A percentile compares a stretch with the other conserved stretches of the same genome.
These are phyloP conservation scores for Crypturellus undulatus DNA, from an alignment of 2,113 vertebrate species.

Conservation along the genomic window DNA sequence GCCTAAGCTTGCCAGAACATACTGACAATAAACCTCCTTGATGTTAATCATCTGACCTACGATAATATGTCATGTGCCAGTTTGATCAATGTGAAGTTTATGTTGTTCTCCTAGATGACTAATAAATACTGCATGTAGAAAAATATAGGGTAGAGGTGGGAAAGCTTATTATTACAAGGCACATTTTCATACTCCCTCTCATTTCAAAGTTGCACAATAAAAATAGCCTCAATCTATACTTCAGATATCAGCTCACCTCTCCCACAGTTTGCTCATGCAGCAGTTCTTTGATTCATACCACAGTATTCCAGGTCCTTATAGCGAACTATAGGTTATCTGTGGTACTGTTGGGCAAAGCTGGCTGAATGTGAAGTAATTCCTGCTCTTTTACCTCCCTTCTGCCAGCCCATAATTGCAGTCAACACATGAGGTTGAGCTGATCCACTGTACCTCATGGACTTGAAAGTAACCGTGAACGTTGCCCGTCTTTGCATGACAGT, in stretches of 20 bases:
- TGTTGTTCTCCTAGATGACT: background rate
- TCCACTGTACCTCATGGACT: background rate
- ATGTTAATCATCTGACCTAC: background rate
- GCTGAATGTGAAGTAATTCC: background rate
- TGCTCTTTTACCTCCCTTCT: background rate
- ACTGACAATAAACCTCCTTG: background rate
- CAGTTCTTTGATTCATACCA: background rate
- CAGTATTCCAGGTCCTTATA: background rate
- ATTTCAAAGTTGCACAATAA: background rate
- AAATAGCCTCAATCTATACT: background rate
- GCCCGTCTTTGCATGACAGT: background rate
- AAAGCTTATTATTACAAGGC: background rate
- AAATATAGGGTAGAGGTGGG: background rate
- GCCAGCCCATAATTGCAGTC: background rate
- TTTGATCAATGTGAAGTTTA: background rate
- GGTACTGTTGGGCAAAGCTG: background rate
- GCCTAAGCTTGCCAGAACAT: constrained; percentile 4
- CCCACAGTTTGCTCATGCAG: background rate
- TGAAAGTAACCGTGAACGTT: background rate
- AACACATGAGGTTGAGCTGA: background rate
- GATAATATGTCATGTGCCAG: background rate
- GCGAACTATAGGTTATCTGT: background rate
- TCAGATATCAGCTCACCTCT: background rate
- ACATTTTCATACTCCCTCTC: background rate
- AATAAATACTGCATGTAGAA: background rate